A percentile compares a stretch with the other conserved stretches of the same genome.
Evolutionary conservation across 1,140 invertebrate genomes (phyloP).

Genomic region (Penaeus japonicus): DNA sequence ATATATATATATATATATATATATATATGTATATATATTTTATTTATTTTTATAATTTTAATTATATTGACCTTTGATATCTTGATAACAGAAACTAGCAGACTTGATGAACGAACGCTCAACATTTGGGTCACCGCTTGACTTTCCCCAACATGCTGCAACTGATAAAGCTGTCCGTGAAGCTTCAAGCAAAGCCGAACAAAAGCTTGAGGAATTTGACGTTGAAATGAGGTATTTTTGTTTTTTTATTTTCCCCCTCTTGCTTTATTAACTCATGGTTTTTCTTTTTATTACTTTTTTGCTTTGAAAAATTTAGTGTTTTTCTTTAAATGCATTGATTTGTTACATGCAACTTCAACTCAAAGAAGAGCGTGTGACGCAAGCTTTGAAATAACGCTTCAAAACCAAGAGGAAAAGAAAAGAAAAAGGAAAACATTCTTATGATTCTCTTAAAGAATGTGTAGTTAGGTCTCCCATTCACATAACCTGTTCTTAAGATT

Average conservation of each 20-base stretch:
- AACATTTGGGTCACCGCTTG: constrained; percentile 65
- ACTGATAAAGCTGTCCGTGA: constrained; percentile 66
- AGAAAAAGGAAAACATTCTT: too few species aligned
- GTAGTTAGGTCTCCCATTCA: too few species aligned
- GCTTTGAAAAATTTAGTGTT: too few species aligned
- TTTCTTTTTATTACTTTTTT: background rate
- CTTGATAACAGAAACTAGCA: constrained; percentile 59
- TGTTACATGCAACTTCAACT: too few species aligned
- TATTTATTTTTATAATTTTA: background rate
- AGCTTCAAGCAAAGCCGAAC: constrained; percentile 66
- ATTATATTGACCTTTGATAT: background rate
- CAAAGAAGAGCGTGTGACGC: too few species aligned
- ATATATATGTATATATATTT: background rate
- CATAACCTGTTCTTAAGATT: too few species aligned
- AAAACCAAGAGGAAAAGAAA: too few species aligned
- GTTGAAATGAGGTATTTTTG: constrained; percentile 66
- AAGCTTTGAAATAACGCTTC: too few species aligned
- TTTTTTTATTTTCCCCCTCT: background rate
- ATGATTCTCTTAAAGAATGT: too few species aligned
- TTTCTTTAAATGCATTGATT: too few species aligned
- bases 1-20: background rate
- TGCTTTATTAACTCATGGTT: too few species aligned
- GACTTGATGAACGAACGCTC: constrained; percentile 64
- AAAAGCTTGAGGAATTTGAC: constrained; percentile 67
- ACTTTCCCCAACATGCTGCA: constrained; percentile 66